Base-by-base conservation (phyloP, 2,797 vertebrate species). In the Phrynocephalus forsythii region DNA sequence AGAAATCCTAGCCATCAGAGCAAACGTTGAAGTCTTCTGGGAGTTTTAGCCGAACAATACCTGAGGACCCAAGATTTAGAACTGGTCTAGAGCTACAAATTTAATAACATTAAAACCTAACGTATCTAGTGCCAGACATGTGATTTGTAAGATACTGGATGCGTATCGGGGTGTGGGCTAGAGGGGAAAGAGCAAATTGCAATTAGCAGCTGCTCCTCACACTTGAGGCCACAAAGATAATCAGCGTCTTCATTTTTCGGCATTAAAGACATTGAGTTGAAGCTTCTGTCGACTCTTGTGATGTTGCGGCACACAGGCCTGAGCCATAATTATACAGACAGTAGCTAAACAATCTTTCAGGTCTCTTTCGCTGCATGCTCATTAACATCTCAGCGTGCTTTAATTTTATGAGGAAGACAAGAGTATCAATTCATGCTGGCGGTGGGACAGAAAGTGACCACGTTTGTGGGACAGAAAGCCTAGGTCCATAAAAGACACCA, bases 301-400 rank as follows among this genome's bases (percentile, higher is more conserved):
- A 92, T 92, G 91, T 84, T 87, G 83, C 67, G 3, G 84, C 88
- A 86, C 3, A 63, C 76, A 26, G 82, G 79, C 73, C 73, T 92
- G 90, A 91, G 92, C 90, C 88, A 84, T 87, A 93, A 94, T 94
- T 92, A 92, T 87, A 86, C 89, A 86, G 48, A 84, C 38, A 44
- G 38, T 44, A 44, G 87, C 82, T 76, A 87, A 94, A 94, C 90
- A 87, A 90, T 90, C 89, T 93, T 91, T 60, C 90, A 71, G 87
- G 85, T 81, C 71, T 84, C 81, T 68, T 69, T 93, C 80, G 83
- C 15, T 11, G 90, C 86, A 1, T 5, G 83, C 24, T 82, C 85
- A 94, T 95, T 94, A 94, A 88, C 82, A 77, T 86, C 80, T 15
- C 90, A 90, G 92, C 88, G 38, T 84, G 92, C 9, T 82, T 87